A percentile compares a stretch with the other conserved stretches of the same genome.
Conservation (phyloP, 2,113 vertebrate species). For the Spheniscus mendiculus region DNA sequence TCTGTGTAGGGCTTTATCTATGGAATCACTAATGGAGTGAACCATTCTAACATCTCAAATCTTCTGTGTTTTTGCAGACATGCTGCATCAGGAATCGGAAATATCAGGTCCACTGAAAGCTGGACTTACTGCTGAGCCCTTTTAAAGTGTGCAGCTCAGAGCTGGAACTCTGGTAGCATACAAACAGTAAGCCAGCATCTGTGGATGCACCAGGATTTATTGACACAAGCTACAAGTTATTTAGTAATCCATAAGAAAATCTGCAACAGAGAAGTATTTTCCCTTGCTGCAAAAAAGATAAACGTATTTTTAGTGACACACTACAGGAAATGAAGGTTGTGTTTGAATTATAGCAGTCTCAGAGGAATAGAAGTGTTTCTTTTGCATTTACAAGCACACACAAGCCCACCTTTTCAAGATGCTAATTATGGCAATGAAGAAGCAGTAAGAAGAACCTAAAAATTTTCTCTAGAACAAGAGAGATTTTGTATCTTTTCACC, state of each 20-base stretch:
- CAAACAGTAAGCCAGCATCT: not conserved
- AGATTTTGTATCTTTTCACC: not conserved
- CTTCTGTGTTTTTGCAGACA: not conserved
- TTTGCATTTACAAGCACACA: not conserved
- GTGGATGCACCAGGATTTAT: not conserved
- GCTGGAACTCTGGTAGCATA: not conserved
- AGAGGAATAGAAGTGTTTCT: not conserved
- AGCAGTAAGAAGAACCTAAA: not conserved
- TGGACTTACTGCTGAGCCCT: not conserved
- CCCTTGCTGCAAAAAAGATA: not conserved
- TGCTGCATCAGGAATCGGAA: not conserved
- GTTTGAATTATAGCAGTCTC: not conserved
- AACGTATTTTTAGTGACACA: not conserved
- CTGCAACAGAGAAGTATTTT: not conserved
- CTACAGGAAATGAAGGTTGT: not conserved
- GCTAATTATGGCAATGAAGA: not conserved
- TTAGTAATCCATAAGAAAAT: not conserved
- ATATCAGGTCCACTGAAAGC: not conserved
- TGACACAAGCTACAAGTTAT: not conserved
- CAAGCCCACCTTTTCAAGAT: not conserved
- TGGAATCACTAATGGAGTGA: not conserved
- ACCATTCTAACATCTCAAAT: not conserved
- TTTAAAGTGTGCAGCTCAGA: not conserved
- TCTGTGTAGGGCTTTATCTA: not conserved
- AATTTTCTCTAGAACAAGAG: not conserved